phyloP scores from a whole-genome alignment of 2,797 vertebrate species.

The Eulemur albifrons region DNA sequence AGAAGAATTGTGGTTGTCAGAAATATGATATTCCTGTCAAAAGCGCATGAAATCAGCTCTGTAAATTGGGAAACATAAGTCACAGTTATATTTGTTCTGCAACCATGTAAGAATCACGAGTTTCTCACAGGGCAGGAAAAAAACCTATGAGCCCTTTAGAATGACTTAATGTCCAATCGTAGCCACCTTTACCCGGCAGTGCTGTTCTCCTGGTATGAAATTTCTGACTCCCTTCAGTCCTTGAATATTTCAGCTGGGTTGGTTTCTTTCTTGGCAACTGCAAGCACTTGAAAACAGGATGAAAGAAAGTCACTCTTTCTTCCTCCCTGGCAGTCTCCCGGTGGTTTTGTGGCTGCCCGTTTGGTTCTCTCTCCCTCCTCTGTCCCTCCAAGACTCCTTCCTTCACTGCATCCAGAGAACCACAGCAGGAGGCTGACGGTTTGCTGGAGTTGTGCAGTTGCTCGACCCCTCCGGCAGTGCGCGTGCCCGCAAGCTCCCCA shows the following conservation, averaged over 20 bases:
- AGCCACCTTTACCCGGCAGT: neutral
- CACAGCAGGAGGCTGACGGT: neutral
- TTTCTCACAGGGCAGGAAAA: neutral
- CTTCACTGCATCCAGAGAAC: neutral
- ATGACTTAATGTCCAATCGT: neutral
- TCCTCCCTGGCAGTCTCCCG: neutral
- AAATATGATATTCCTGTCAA: slow-evolving; percentile 34
- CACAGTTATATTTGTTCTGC: slow-evolving; percentile 50
- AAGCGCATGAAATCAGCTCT: slow-evolving; percentile 42
- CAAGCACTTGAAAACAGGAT: neutral
- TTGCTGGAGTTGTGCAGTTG: neutral
- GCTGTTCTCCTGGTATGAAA: neutral
- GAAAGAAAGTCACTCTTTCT: neutral
- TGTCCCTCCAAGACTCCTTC: neutral
- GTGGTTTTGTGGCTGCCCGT: neutral
- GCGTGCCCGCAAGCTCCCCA: fast-evolving
- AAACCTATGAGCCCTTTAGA: neutral
- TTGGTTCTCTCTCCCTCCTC: neutral
- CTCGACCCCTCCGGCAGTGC: neutral
- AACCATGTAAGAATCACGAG: neutral
- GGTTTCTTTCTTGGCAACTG: slow-evolving; percentile 44
- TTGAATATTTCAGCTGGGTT: neutral
- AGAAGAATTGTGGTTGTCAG: slow-evolving; percentile 46
- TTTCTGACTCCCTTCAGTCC: neutral
- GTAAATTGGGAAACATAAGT: slow-evolving; percentile 39